A percentile compares a stretch with the other conserved stretches of the same genome.
phyloP scores from a whole-genome alignment of 2,113 vertebrate species.

The Callocephalon fimbriatum region DNA sequence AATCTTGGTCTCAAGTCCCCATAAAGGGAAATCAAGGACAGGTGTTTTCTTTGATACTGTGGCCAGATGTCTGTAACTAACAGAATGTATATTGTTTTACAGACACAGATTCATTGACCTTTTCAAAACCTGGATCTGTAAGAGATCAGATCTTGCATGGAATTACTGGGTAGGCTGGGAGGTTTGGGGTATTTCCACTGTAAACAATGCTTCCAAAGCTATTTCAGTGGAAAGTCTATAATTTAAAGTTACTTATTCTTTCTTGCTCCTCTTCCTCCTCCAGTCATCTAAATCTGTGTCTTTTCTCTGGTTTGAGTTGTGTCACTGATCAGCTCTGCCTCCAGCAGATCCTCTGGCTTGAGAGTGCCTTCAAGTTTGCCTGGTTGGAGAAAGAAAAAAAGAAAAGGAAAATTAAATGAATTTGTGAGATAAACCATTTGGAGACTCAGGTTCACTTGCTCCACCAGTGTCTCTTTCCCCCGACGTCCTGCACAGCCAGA shows the following conservation, averaged over 20 bases:
- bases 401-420: background rate
- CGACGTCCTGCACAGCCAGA: background rate
- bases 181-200: background rate
- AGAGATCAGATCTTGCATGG: background rate
- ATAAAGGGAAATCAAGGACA: background rate
- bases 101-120: background rate
- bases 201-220: background rate
- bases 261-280: background rate
- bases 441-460: background rate
- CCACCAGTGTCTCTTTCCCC: background rate
- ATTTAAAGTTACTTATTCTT: background rate
- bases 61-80: background rate
- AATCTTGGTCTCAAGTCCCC: background rate
- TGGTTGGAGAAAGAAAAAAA: background rate
- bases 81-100: background rate
- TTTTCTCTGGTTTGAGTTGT: background rate
- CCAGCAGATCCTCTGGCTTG: background rate
- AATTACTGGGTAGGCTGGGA: background rate
- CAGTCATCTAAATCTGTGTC: background rate
- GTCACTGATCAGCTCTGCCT: background rate
- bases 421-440: background rate
- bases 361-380: background rate
- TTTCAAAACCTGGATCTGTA: background rate
- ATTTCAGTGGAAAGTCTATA: background rate
- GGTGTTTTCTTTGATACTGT: background rate